phyloP scores from a whole-genome alignment of 1,140 invertebrate genomes.

The Drosophila melanogaster region DNA sequence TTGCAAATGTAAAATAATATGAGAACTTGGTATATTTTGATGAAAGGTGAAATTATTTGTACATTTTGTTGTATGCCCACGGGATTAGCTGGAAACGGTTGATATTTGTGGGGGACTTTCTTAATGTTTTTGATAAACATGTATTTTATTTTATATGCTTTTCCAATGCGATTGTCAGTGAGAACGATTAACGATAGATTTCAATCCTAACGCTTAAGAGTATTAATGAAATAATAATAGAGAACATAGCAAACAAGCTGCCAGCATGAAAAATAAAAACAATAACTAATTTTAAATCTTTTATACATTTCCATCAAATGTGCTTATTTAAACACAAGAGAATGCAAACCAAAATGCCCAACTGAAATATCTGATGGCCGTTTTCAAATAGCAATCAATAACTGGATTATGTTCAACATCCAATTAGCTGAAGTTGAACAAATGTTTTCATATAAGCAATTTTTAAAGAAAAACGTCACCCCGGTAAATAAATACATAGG shows the following conservation, averaged over 20 bases:
- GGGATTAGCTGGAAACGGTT: neutral
- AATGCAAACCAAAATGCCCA: conserved; percentile 24
- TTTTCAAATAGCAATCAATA: conserved; percentile 62
- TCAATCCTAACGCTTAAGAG: conserved; percentile 64
- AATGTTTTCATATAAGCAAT: conserved; percentile 68
- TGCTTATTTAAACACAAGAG: conserved; percentile 53
- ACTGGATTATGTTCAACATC: conserved; percentile 48
- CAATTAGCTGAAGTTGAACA: conserved; percentile 61
- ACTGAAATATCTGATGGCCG: conserved; percentile 41
- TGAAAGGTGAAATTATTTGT: conserved; percentile 55
- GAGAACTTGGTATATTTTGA: conserved; percentile 37
- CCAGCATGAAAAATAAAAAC: conserved; percentile 77
- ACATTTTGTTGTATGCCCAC: conserved; percentile 36
- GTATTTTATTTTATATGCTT: conserved; percentile 49
- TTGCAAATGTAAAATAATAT: conserved; percentile 42
- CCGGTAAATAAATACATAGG: conserved; percentile 64
- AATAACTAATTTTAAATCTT: conserved; percentile 82
- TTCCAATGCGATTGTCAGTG: conserved; percentile 47
- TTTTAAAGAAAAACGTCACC: conserved; percentile 58
- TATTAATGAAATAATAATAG: conserved; percentile 53
- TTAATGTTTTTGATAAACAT: conserved; percentile 48
- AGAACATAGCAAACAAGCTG: conserved; percentile 72
- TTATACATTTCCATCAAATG: conserved; percentile 70
- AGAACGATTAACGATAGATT: conserved; percentile 50
- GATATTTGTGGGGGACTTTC: conserved; percentile 34